Evolutionary conservation across 1,140 invertebrate species (phyloP), one percentile per base, ranked within the genome.

Genomic region (Choristoneura fumiferana): DNA sequence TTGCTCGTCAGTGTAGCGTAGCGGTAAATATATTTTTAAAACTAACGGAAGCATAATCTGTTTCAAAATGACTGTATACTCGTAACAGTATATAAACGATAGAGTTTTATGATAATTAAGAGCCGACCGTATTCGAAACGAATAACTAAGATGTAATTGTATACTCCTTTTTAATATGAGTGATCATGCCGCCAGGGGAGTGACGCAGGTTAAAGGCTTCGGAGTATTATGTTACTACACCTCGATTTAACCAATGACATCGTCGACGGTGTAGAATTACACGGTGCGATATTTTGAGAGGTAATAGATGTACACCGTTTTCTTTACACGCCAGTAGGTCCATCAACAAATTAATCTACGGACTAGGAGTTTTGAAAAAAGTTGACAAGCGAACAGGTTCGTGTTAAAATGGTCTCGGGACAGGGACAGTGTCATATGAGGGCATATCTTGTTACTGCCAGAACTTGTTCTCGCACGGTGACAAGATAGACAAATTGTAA

Each of bases 181-280:
- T 66, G 71, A 64, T 69, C 73, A 65, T 65, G 67, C 63, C 67
- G 67, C 61, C 64, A 22, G 37, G 57, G 61, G 34, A 54, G 56
- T 56, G 56, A 65, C 60, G 66, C 65, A 69, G 60, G 54, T 62
- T 63, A 54, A 70, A 71, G 55, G 63, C 67, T 60, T 59, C 58
- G 14, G 60, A 64, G 69, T 81, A 87, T 87, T 73, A 73, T 65
- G 73, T 87, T 84, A 73, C 84, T 77, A 78, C 71, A 79, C 67
- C 78, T 79, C 69, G 71, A 76, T 78, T 78, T 78, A 75, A 84
- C 78, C 77, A 84, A 77, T 86, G 80, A 84, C 83, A 84, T 75
- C 71, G 72, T 54, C 73, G 62, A 66, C 71, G 73, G 75, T 82
- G 84, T 78, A 82, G 75, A 68, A 81, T 80, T 81, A 73, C 73